Conservation (phyloP, 1,140 invertebrate genomes). For the Cardiocondyla obscurior region DNA sequence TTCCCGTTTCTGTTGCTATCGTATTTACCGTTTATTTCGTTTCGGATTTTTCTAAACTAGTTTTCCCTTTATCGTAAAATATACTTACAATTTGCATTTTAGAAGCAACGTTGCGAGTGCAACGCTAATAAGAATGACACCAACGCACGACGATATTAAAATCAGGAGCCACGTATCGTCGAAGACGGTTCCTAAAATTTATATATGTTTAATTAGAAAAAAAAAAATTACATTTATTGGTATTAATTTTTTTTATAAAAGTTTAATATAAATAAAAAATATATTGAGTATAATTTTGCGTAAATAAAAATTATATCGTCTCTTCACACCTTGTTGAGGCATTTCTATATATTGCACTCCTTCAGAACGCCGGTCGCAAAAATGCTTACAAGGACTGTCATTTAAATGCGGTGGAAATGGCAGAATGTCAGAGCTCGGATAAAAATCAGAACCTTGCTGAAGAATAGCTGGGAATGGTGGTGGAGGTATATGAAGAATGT, state of each 20-base stretch:
- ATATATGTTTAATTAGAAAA: no score
- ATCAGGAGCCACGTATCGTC: conserved; percentile 93
- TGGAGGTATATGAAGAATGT: conserved; percentile 91
- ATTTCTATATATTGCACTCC: conserved; percentile 90
- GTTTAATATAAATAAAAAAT: neutral
- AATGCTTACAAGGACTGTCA: conserved; percentile 81
- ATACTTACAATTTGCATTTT: conserved; percentile 92
- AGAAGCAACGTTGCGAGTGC: conserved; percentile 90
- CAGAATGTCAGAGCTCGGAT: conserved; percentile 72
- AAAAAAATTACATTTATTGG: no score
- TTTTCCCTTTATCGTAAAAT: neutral
- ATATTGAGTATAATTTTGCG: neutral
- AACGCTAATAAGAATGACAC: conserved; percentile 90
- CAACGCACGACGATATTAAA: conserved; percentile 91
- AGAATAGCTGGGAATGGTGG: conserved; percentile 91
- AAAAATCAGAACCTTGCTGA: conserved; percentile 80
- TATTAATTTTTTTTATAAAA: no score
- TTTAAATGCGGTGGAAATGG: conserved; percentile 75
- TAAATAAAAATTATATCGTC: neutral
- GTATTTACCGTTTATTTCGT: neutral
- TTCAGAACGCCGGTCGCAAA: conserved; percentile 83
- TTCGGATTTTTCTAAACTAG: neutral
- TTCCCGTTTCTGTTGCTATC: conserved; percentile 75
- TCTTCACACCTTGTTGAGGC: conserved; percentile 86
- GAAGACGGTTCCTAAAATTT: conserved; percentile 83